Conservation (phyloP, 2,888 invertebrate species). For the Phortica okadai region DNA sequence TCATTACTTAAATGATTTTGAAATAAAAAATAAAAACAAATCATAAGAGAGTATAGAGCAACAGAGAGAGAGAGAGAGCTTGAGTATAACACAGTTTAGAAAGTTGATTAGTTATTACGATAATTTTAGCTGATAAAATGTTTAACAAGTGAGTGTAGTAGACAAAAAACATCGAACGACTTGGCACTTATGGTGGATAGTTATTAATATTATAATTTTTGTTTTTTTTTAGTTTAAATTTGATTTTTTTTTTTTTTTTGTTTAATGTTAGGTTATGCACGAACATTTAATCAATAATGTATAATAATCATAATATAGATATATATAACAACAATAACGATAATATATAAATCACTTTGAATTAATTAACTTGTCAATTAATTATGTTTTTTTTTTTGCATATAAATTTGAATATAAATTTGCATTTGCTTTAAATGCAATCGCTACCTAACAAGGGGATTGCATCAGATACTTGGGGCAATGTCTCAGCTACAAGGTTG, state of each 20-base stretch:
- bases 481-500: constrained; percentile 99
- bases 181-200: constrained; percentile 57
- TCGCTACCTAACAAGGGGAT: constrained; percentile 99
- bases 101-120: constrained; percentile 61
- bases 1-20: no score
- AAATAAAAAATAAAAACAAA: no score
- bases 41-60: constrained; percentile 50
- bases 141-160: constrained; percentile 54
- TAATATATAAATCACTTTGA: constrained; percentile 66
- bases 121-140: constrained; percentile 54
- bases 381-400: constrained; percentile 53
- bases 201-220: constrained; percentile 50
- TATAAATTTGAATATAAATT: constrained; percentile 74
- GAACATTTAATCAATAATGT: constrained; percentile 70
- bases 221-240: constrained; percentile 59
- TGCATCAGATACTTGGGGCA: constrained; percentile 99
- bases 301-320: constrained; percentile 72
- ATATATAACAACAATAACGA: constrained; percentile 53
- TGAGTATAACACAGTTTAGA: constrained; percentile 43
- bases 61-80: constrained; percentile 33
- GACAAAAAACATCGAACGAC: constrained; percentile 68
- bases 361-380: constrained; percentile 69
- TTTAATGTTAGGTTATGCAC: constrained; percentile 60
- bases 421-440: constrained; percentile 76
- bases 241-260: constrained; percentile 63